Evolutionary conservation across 2,888 invertebrate genomes (phyloP), one percentile per base, ranked within the genome.

Genomic region (Aspidiotus rigidus): DNA sequence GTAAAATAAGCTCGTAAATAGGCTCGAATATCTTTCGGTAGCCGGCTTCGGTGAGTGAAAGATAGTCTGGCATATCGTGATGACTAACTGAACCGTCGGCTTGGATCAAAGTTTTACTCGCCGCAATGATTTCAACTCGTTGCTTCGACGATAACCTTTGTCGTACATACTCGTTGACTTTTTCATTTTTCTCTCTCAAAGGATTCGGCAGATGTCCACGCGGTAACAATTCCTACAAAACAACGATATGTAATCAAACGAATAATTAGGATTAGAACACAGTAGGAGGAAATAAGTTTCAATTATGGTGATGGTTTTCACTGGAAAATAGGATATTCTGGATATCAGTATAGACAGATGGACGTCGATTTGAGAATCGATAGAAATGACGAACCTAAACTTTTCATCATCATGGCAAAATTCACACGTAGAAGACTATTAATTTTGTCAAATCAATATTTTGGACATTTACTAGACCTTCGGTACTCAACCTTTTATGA

Each of bases 51-150:
- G 92, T 93, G 71, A 93, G 83, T 76, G 92, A 88, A 63, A 93
- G 83, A 79, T 92, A 95, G 79, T 95, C 94, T 77, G 90, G 88
- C 90, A 95, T 90, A 77, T 94, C 93, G 76, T 88, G 88, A 76
- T 90, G 91, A 77, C 89, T 89, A 71, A 94, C 92, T 59, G 85
- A 84, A 5, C 90, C 89, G 80, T 89, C 89, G 61, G 83, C 82
- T 78, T 89, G 88, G 53, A 71, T 54, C 10, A 71, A 60, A 6
- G 70, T 71, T 44, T 71, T 69, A 64, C 70, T 66, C 9, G 71
- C 69, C 8, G 64, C 62, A 17, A 72, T 60, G 1, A 72, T 69
- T 80, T 90, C 90, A 67, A 89, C 86, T 77, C 87, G 87, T 72
- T 84, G 80, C 75, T 88, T 79, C 73, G 83, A 82, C 73, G 79